Conservation (phyloP, 2,888 invertebrate species). For the Sphaerophoria taeniata region DNA sequence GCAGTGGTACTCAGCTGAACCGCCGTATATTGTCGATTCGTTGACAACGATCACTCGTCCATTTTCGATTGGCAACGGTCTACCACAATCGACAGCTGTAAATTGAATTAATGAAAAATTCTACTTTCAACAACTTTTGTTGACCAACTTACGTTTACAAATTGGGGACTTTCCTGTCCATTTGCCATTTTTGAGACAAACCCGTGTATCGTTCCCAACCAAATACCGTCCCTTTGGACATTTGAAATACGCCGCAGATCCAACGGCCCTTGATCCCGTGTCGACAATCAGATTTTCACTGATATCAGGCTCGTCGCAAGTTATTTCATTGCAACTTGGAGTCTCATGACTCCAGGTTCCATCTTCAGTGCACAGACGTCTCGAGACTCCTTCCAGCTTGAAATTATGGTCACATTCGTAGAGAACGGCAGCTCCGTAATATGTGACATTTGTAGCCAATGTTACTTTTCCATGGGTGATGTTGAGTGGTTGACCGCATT, state of each 20-base stretch:
- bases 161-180: conserved; percentile 92
- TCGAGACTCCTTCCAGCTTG: conserved; percentile 91
- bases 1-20: conserved; percentile 95
- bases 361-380: conserved; percentile 93
- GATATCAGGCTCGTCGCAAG: conserved; percentile 88
- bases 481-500: conserved; percentile 90
- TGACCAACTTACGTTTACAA: conserved; percentile 88
- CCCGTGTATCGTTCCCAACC: conserved; percentile 90
- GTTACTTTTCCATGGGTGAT: conserved; percentile 90
- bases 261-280: conserved; percentile 88
- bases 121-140: neutral
- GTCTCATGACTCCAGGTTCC: conserved; percentile 95
- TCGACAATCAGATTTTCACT: conserved; percentile 85
- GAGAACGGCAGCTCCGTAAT: conserved; percentile 92
- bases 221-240: conserved; percentile 92
- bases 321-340: conserved; percentile 93
- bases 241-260: conserved; percentile 90
- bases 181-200: conserved; percentile 89
- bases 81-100: conserved; percentile 90
- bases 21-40: conserved; percentile 91
- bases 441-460: conserved; percentile 93
- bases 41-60: conserved; percentile 94
- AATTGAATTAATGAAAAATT: conserved; percentile 9
- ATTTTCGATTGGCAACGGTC: conserved; percentile 91
- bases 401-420: conserved; percentile 93